Evolutionary conservation across 1,140 invertebrate genomes (phyloP), one percentile per base, ranked within the genome.

Genomic region (Holcopasites calliopsidis): DNA sequence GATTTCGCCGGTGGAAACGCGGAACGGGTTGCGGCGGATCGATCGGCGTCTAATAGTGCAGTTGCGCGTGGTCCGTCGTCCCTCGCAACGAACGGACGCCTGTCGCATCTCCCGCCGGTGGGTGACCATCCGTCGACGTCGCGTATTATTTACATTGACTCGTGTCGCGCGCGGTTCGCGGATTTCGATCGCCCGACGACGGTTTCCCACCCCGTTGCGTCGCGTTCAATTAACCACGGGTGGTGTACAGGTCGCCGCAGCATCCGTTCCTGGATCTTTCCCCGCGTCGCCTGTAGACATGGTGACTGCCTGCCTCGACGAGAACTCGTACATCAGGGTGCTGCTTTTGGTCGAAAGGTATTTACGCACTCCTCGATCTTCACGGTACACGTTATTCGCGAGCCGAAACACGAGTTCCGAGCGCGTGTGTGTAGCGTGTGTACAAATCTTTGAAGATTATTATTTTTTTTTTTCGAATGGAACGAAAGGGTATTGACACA

Each of bases 291-390:
- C 42, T 44, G 42, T 44, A 62, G 60, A 28, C 61, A 74, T 74
- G 71, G 61, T 74, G 28, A 13, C 71, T 11, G 61, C 33, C 28
- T 74, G 38, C 38, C 28, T 74, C 23, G 71, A 74, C 61, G 71
- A 74, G 61, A 66, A 66, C 38, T 54, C 71, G 38, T 74, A 61
- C 61, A 74, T 42, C 60, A 62, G 23, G 61, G 54, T 74, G 2
- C 71, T 74, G 13, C 61, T 74, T 54, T 74, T 74, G 61, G 38
- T 74, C 28, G 49, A 66, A 21, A 74, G 71, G 71, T 74, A 74
- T 44, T 74, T 74, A n/a, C n/a, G n/a, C n/a, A n/a, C n/a, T 8
- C 1, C 18, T 55, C 2, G 6, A 0, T 11, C n/a, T 21, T 26
- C 0, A 3, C 13, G n/a, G n/a, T n/a, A n/a, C n/a, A n/a, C n/a